These are phyloP conservation scores for Pachycephala philippinensis DNA, from an alignment of 2,113 vertebrate species.

Conservation along the genomic window DNA sequence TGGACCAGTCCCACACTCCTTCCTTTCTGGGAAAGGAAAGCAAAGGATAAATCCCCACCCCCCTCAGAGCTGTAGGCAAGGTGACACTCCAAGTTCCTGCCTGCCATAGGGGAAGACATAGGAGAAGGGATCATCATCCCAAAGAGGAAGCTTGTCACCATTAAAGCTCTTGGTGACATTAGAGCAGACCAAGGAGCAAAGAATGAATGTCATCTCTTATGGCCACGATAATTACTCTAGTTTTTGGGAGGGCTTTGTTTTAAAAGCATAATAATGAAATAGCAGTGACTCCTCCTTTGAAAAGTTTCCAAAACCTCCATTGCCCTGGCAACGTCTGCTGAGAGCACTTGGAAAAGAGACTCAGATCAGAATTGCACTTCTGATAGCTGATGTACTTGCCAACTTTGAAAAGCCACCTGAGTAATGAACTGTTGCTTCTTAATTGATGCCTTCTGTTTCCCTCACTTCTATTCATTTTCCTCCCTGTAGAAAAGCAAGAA, in stretches of 20 bases:
- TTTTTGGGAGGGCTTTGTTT: neutral
- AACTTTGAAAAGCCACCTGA: slow-evolving; percentile 46
- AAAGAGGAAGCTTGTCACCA: neutral
- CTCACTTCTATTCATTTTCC: neutral
- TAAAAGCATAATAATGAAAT: neutral
- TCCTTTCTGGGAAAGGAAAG: neutral
- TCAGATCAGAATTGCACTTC: slow-evolving; percentile 21
- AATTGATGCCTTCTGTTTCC: slow-evolving; percentile 16
- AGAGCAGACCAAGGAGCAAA: neutral
- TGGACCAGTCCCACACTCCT: neutral
- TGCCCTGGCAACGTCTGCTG: slow-evolving; percentile 29
- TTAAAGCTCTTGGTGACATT: neutral
- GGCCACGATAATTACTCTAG: neutral
- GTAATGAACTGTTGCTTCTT: slow-evolving; percentile 8
- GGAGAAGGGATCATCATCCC: neutral
- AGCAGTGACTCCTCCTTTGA: neutral
- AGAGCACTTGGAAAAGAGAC: slow-evolving; percentile 15
- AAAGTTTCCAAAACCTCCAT: slow-evolving; percentile 16
- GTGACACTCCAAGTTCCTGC: neutral
- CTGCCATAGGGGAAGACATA: accelerated
- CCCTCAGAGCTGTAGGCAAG: neutral
- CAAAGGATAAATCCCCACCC: neutral
- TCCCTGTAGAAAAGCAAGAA: neutral
- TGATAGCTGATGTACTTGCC: slow-evolving; percentile 34
- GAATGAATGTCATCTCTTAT: neutral